These are phyloP conservation scores for Cephalopterus ornatus DNA, from an alignment of 2,113 vertebrate genomes.

Conservation along the genomic window DNA sequence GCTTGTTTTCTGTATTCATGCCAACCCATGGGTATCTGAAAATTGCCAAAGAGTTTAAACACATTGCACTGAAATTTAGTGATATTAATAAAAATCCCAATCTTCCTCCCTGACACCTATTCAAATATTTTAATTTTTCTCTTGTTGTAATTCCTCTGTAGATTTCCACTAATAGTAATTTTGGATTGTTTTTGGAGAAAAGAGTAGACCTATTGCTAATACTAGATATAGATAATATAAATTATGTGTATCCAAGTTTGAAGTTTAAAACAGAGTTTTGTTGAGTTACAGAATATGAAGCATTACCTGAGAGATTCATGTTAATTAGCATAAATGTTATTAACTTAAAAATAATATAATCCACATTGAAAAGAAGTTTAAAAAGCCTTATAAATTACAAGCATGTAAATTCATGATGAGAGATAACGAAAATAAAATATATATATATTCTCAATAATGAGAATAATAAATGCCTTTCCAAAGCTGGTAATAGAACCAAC, in stretches of 20 bases:
- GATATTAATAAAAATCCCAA: neutral
- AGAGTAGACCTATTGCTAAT: neutral
- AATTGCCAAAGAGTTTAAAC: neutral
- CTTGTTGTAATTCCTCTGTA: neutral
- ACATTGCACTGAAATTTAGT: neutral
- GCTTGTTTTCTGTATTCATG: neutral
- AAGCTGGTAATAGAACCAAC: neutral
- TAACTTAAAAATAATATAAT: neutral
- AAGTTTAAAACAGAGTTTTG: neutral
- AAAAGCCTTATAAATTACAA: neutral
- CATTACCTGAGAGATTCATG: neutral
- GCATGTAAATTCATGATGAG: neutral
- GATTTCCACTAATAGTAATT: neutral
- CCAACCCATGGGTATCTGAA: neutral
- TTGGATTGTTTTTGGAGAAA: neutral
- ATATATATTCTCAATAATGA: too few relatives aligned
- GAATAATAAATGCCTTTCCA: neutral
- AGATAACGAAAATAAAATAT: too few relatives aligned
- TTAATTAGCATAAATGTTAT: neutral
- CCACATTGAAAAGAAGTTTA: neutral
- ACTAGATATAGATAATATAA: neutral
- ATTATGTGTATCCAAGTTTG: accelerated
- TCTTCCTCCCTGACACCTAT: neutral
- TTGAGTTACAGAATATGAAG: neutral
- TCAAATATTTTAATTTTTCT: neutral